Percentiles rank a stretch among this genome's conserved stretches.
phyloP scores from a whole-genome alignment of 1,140 invertebrate species.

The Sycophila sp. region DNA sequence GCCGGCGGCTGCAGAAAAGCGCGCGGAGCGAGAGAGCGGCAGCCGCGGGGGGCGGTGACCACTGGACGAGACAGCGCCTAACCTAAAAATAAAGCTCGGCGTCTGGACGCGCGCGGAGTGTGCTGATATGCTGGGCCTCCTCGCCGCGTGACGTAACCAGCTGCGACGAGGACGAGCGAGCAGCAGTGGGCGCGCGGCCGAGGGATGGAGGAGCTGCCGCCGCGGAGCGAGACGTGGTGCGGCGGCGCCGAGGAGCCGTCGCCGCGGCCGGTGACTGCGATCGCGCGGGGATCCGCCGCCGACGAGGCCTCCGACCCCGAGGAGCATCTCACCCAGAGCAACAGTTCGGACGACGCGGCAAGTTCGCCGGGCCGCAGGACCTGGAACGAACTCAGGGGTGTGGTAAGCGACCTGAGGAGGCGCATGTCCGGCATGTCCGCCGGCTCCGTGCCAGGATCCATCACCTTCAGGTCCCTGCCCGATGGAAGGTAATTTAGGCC shows the following conservation, averaged over 20 bases:
- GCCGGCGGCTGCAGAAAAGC: neutral
- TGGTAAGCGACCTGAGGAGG: slow-evolving; percentile 84
- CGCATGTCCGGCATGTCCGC: slow-evolving; percentile 80
- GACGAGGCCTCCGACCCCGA: neutral
- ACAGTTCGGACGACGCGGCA: neutral
- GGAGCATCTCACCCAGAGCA: slow-evolving; percentile 15
- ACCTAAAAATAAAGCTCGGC: slow-evolving; percentile 34
- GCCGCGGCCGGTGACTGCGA: neutral
- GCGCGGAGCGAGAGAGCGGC: too few species aligned
- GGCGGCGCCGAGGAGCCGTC: neutral
- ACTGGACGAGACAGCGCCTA: too few species aligned
- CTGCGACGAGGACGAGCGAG: neutral
- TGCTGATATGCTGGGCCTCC: slow-evolving; percentile 4
- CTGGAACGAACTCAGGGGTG: slow-evolving; percentile 83
- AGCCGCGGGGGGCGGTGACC: too few species aligned
- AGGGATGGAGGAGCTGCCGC: slow-evolving; percentile 18
- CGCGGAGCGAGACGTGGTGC: slow-evolving; percentile 6
- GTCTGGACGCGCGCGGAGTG: neutral
- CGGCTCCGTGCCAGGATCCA: slow-evolving; percentile 78
- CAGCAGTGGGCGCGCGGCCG: neutral
- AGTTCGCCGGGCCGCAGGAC: slow-evolving; percentile 56
- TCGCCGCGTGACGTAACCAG: slow-evolving; percentile 22
- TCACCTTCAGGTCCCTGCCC: slow-evolving; percentile 80
- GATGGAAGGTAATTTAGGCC: slow-evolving; percentile 69
- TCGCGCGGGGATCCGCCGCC: neutral